Evolutionary conservation across 2,797 vertebrate species (phyloP).

Genomic region (Heteromormyrus szaboi): DNA sequence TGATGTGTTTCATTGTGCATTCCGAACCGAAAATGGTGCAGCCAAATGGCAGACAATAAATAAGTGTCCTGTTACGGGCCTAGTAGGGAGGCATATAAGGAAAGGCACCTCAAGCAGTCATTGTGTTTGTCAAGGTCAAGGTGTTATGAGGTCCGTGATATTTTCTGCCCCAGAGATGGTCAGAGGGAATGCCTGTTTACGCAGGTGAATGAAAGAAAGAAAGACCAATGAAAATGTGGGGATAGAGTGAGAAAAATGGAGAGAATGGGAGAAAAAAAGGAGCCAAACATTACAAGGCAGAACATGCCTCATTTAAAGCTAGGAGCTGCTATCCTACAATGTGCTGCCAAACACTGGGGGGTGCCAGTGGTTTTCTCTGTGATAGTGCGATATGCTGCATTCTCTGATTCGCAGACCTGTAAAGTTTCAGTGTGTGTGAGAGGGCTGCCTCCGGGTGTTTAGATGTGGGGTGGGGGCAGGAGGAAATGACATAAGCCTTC

Average conservation of each 20-base stretch:
- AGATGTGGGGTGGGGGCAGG: background rate
- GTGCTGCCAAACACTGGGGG: background rate
- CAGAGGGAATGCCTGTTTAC: constrained; percentile 26
- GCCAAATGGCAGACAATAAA: background rate
- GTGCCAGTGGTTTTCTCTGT: background rate
- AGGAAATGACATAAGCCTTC: constrained; percentile 8
- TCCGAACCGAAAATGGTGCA: background rate
- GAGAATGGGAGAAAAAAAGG: background rate
- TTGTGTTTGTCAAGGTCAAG: constrained; percentile 42
- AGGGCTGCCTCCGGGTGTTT: background rate
- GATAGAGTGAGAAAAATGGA: background rate
- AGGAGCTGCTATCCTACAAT: background rate
- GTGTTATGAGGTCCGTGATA: constrained; percentile 39
- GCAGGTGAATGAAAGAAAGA: constrained; percentile 4
- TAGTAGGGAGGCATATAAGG: constrained; percentile 18
- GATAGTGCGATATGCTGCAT: background rate
- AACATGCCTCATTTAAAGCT: background rate
- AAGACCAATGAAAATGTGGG: background rate
- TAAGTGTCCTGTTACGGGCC: background rate
- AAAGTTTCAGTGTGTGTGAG: background rate
- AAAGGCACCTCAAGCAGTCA: constrained; percentile 34
- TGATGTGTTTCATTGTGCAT: background rate
- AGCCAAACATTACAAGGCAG: background rate
- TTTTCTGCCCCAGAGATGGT: constrained; percentile 23
- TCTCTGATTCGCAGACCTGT: background rate